phyloP scores from a whole-genome alignment of 92 coral and sea anemone species.

The Palythoa heliodiscus region DNA sequence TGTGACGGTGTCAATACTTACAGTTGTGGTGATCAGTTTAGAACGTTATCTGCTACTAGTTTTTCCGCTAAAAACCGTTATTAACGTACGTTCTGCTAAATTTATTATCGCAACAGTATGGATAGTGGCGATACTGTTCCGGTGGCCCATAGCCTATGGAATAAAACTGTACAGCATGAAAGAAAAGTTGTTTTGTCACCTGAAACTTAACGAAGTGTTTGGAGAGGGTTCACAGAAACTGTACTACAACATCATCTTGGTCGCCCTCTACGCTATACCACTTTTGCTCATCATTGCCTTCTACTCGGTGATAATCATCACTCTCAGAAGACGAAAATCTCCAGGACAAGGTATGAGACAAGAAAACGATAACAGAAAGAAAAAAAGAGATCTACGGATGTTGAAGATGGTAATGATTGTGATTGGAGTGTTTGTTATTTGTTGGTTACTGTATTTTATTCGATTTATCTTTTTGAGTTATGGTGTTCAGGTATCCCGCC shows the following conservation, averaged over 20 bases:
- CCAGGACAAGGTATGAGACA: constrained; percentile 38
- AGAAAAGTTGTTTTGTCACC: constrained; percentile 28
- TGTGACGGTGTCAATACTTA: constrained; percentile 31
- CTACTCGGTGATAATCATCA: constrained; percentile 17
- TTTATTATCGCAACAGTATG: not conserved
- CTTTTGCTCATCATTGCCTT: constrained; percentile 20
- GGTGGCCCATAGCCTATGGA: constrained; percentile 37
- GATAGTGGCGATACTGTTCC: constrained; percentile 33
- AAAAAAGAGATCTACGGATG: constrained; percentile 23
- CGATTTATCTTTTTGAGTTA: constrained; percentile 24
- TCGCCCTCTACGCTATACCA: constrained; percentile 33
- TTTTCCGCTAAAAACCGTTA: constrained; percentile 23
- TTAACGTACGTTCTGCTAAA: not conserved
- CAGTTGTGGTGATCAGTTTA: constrained; percentile 33
- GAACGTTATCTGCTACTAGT: constrained; percentile 36
- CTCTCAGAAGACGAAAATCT: constrained; percentile 20
- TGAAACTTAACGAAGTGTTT: constrained; percentile 23
- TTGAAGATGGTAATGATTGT: constrained; percentile 41
- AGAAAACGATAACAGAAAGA: not conserved
- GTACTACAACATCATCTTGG: constrained; percentile 27
- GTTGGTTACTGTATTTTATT: constrained; percentile 36
- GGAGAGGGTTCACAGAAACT: constrained; percentile 22
- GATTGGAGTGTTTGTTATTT: constrained; percentile 30
- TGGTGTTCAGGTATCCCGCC: constrained; percentile 1
- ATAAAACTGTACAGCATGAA: constrained; percentile 1